A percentile compares a stretch with the other conserved stretches of the same genome.
Evolutionary conservation across 2,113 vertebrate species (phyloP).

Genomic region (Albula goreensis): DNA sequence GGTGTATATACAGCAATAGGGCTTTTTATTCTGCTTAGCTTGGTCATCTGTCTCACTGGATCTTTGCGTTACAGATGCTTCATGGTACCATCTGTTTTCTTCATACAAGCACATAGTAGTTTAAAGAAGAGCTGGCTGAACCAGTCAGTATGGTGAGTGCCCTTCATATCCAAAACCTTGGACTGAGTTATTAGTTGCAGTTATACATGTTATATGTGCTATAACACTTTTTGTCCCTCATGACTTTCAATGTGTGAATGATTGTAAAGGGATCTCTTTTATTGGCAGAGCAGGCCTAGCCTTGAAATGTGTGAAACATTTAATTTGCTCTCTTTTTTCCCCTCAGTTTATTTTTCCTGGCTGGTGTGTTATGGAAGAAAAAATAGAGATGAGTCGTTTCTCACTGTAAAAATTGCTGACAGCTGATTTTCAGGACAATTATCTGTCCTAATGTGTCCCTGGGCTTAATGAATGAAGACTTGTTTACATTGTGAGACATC

Average conservation of each 20-base stretch:
- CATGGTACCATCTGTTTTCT: neutral
- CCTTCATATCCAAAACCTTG: neutral
- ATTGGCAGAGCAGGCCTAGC: too few species aligned
- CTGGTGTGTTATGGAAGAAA: conserved; percentile 23
- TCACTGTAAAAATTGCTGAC: neutral
- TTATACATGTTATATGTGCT: too few species aligned
- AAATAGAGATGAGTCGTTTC: conserved; percentile 27
- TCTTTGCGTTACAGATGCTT: too few species aligned
- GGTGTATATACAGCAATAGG: neutral
- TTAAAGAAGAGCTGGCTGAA: too few species aligned
- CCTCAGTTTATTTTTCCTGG: neutral
- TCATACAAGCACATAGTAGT: neutral
- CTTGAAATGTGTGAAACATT: too few species aligned
- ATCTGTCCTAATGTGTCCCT: conserved; percentile 40
- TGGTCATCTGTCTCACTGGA: neutral
- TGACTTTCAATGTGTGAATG: too few species aligned
- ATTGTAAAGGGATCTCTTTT: too few species aligned
- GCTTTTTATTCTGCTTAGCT: neutral
- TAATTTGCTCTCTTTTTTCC: neutral
- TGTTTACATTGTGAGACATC: conserved; percentile 46
- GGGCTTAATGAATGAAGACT: conserved; percentile 51
- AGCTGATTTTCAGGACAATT: conserved; percentile 31
- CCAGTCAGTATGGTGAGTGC: neutral
- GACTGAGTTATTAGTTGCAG: neutral
- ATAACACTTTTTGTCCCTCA: too few species aligned